Percentiles rank a stretch among this genome's conserved stretches.
Evolutionary conservation across 2,888 invertebrate genomes (phyloP).

Genomic region (Coecobrya sp.): DNA sequence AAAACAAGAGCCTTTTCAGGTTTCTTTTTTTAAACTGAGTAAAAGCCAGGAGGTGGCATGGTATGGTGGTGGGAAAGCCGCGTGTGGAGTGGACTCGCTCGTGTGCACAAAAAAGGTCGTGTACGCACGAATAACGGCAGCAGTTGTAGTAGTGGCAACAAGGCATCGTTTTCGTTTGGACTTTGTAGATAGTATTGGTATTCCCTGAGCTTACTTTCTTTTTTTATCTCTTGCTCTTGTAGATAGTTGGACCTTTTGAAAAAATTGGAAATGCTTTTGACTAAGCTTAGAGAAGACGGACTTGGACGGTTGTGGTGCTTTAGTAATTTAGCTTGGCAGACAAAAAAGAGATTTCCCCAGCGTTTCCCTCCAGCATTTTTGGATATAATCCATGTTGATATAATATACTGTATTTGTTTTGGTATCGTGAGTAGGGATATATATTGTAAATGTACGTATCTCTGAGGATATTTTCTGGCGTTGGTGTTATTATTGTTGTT

Average conservation of each 20-base stretch:
- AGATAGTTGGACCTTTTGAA: slow-evolving; percentile 3
- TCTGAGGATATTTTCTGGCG: slow-evolving; percentile 2
- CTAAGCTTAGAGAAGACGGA: slow-evolving; percentile 7
- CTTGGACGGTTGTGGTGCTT: slow-evolving; percentile 41
- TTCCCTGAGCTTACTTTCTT: slow-evolving; percentile 34
- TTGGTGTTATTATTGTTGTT: not conserved
- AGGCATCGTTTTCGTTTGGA: slow-evolving; percentile 7
- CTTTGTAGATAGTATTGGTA: slow-evolving; percentile 38
- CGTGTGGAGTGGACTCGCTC: slow-evolving; percentile 43
- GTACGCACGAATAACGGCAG: slow-evolving; percentile 35
- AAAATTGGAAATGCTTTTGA: slow-evolving; percentile 33
- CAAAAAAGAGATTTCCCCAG: slow-evolving; percentile 74
- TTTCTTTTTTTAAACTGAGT: not conserved
- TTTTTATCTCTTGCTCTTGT: not conserved
- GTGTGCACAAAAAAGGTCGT: slow-evolving; percentile 34
- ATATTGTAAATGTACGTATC: not conserved
- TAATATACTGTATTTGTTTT: slow-evolving; percentile 14
- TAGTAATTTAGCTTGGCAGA: slow-evolving; percentile 69
- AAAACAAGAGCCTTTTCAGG: not conserved
- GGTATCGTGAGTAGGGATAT: not conserved
- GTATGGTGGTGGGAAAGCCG: not conserved
- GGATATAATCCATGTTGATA: slow-evolving; percentile 38
- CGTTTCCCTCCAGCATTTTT: slow-evolving; percentile 47
- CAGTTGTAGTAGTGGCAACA: not conserved
- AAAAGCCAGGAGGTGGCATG: slow-evolving; percentile 39